Evolutionary conservation across 2,797 vertebrate genomes (phyloP).

Genomic region (Myripristis jacobus): DNA sequence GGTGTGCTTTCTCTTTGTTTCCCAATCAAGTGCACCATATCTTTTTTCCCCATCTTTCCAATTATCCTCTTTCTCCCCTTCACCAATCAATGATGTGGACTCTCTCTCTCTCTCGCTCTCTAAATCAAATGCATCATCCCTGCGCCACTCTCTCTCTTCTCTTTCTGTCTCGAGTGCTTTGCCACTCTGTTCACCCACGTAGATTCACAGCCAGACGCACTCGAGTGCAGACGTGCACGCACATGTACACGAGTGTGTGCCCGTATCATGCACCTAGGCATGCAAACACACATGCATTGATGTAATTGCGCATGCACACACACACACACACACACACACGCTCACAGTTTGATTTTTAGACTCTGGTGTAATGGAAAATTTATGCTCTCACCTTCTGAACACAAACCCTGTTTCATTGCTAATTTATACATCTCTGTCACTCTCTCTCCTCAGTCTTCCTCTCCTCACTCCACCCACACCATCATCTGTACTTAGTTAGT

Average conservation of each 20-base stretch:
- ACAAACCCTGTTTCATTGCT: conserved; percentile 41
- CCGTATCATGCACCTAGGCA: no score
- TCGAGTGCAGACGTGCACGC: conserved; percentile 8
- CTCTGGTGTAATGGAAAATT: conserved; percentile 39
- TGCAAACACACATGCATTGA: not conserved
- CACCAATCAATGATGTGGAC: not conserved
- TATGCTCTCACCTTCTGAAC: conserved; percentile 44
- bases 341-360: conserved; percentile 17
- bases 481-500: conserved; percentile 64
- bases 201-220: conserved; percentile 2
- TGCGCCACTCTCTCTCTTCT: not conserved
- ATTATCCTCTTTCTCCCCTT: not conserved
- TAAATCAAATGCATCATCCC: not conserved
- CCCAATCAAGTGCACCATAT: no score
- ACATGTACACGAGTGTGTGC: not conserved
- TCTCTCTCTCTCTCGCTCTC: not conserved
- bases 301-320: not conserved
- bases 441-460: conserved; percentile 1
- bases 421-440: conserved; percentile 38
- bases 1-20: not conserved
- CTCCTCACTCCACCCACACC: conserved; percentile 55
- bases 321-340: conserved; percentile 1
- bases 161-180: conserved; percentile 11
- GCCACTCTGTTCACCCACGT: conserved; percentile 16
- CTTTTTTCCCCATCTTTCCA: not conserved